phyloP scores from a whole-genome alignment of 2,888 invertebrate genomes.

The Lagria hirta region DNA sequence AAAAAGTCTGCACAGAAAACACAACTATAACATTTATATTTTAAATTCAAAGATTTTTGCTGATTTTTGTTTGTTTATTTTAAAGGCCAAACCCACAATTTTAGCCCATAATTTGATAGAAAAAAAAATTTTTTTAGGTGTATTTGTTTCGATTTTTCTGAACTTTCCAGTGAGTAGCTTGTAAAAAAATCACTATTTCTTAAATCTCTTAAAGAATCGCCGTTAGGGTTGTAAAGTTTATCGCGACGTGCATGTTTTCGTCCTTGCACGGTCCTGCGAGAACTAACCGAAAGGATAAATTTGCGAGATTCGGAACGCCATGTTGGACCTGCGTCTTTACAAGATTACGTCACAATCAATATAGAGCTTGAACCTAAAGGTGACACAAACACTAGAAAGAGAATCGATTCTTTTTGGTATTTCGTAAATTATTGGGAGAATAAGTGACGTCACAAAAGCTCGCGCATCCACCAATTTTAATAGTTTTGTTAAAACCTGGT shows the following conservation, averaged over 20 bases:
- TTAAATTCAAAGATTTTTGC: too few relatives aligned
- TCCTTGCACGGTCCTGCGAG: slow-evolving; percentile 33
- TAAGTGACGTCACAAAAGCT: slow-evolving; percentile 10
- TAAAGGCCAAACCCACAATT: slow-evolving; percentile 35
- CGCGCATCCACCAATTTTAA: too few relatives aligned
- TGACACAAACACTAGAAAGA: slow-evolving; percentile 33
- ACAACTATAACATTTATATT: too few relatives aligned
- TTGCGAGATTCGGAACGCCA: slow-evolving; percentile 44
- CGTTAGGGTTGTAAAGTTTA: slow-evolving; percentile 27
- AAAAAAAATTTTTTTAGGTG: background rate
- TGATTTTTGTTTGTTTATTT: slow-evolving; percentile 7
- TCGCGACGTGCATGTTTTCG: slow-evolving; percentile 37
- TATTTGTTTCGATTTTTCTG: background rate
- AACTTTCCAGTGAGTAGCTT: background rate
- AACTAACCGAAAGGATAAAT: slow-evolving; percentile 42
- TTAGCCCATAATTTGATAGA: slow-evolving; percentile 1
- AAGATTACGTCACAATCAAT: slow-evolving; percentile 52
- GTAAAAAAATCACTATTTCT: slow-evolving; percentile 12
- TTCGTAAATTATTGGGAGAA: slow-evolving; percentile 1
- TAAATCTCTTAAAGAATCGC: too few relatives aligned
- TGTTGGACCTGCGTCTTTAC: slow-evolving; percentile 49
- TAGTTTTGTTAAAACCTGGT: too few relatives aligned
- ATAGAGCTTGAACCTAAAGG: slow-evolving; percentile 41
- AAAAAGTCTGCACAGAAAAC: too few relatives aligned
- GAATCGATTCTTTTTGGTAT: slow-evolving; percentile 31